Percentiles rank a stretch among this genome's conserved stretches.
These are phyloP conservation scores for Athene cunicularia DNA, from an alignment of 2,113 vertebrate species.

Conservation along the genomic window DNA sequence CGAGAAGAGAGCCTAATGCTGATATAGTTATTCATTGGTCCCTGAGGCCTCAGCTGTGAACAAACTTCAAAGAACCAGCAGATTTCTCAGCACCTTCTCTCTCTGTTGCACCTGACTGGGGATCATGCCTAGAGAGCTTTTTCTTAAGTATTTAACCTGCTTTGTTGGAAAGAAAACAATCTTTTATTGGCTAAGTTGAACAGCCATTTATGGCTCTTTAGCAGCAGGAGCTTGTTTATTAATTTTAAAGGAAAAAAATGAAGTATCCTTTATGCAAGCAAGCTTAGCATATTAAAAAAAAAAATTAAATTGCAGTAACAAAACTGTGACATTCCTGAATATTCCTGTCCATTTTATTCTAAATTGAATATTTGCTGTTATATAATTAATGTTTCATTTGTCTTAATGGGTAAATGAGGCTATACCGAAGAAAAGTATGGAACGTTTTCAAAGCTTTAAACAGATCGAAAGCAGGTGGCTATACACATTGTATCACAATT, in stretches of 20 bases:
- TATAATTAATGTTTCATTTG: background rate
- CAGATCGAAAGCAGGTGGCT: conserved; percentile 5
- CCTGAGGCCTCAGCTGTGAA: background rate
- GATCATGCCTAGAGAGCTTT: background rate
- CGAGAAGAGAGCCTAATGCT: background rate
- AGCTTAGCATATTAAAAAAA: background rate
- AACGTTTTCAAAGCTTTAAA: background rate
- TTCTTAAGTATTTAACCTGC: background rate
- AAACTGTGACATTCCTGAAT: background rate
- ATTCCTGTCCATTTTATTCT: background rate
- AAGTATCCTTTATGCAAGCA: background rate
- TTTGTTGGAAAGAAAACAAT: background rate
- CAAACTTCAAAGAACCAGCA: background rate
- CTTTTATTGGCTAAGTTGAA: background rate
- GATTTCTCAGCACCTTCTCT: background rate
- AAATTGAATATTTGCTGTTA: background rate
- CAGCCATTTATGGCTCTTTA: background rate
- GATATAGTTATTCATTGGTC: background rate
- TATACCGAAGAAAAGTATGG: background rate
- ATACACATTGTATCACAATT: background rate
- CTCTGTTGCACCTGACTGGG: background rate
- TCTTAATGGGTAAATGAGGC: background rate
- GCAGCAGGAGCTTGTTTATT: background rate
- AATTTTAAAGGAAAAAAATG: background rate
- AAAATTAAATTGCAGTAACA: background rate